Evolutionary conservation across 2,888 invertebrate species (phyloP), one percentile per base, ranked within the genome.

Genomic region (Smittia sp.): DNA sequence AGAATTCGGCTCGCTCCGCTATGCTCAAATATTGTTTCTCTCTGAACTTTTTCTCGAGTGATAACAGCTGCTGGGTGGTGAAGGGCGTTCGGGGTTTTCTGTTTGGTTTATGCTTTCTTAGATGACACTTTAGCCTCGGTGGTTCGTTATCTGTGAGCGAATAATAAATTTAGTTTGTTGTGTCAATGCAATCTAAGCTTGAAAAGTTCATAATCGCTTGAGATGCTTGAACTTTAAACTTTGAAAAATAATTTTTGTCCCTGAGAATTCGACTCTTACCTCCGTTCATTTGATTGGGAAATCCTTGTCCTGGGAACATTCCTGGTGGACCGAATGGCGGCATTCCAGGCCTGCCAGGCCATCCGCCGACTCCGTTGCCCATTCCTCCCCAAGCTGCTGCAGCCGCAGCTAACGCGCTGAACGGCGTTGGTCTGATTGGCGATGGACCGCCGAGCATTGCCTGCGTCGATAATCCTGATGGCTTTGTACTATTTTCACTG

Each of bases 1-100:
- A 96, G 85, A 98, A 98, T 83, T 98, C 98, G 0, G 98, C 98
- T 74, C 98, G 85, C 81, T 98, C 98, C n/a, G 98, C 96, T 79
- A 98, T 97, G 81, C 96, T 96, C 77, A 98, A 86, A 84, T 98
- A 98, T 84, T 98, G 98, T 80, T 97, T 96, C 83, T 96, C 93
- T 41, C 94, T 88, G 84, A 98, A 98, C 85, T 98, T 98, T 84
- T 94, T 92, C 84, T 98, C 98, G 76, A 98, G 84, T 1, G 96
- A 92, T 75, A 96, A 84, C 70, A 98, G 86, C 80, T 98, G 98
- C 80, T 97, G 95, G 1, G 98, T 96, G n/a, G 97, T 98, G 85
- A 98, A 98, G 0, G 98, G 98, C 0, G 98, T 98, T 73, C 98
- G 87, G 0, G 98, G 98, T 82, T 98, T 98, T 77, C 98, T 87